Percentiles rank a stretch among this genome's conserved stretches.
phyloP scores from a whole-genome alignment of 1,140 invertebrate species.

The Neelides sp. region DNA sequence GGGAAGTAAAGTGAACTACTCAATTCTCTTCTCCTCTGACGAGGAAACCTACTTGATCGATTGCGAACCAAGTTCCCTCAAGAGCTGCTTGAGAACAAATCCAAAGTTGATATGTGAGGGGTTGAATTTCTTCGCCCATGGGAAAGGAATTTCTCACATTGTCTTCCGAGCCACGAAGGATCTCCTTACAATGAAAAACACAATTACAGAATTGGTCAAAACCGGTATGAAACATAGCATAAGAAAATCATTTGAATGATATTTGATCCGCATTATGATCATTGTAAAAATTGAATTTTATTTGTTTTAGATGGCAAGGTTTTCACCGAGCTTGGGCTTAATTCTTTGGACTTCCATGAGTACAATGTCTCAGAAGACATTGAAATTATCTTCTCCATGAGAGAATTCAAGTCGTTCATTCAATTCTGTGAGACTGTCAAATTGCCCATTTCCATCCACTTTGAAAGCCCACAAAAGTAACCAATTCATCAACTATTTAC shows the following conservation, averaged over 20 bases:
- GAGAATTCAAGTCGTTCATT: conserved; percentile 25
- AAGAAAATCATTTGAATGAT: not conserved
- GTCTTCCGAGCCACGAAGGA: conserved; percentile 12
- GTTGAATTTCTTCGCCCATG: conserved; percentile 17
- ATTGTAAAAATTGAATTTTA: conserved; percentile 1
- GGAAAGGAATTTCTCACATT: conserved; percentile 19
- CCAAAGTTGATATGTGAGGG: conserved; percentile 15
- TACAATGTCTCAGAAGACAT: conserved; percentile 9
- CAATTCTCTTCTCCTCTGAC: conserved; percentile 1
- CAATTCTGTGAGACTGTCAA: conserved; percentile 21
- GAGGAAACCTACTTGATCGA: conserved; percentile 5
- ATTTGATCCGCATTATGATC: not conserved
- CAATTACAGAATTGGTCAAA: conserved; percentile 21
- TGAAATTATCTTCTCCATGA: conserved; percentile 20
- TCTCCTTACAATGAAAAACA: conserved; percentile 17
- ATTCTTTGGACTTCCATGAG: conserved; percentile 16
- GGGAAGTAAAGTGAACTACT: conserved; percentile 2
- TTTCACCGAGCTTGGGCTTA: conserved; percentile 20
- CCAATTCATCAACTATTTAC: not conserved
- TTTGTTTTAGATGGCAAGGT: conserved; percentile 24
- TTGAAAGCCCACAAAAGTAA: conserved; percentile 18
- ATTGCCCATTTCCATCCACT: conserved; percentile 14
- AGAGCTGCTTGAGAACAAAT: conserved; percentile 14
- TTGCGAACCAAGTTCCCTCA: conserved; percentile 2
- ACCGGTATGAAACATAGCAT: conserved; percentile 11